Base-by-base conservation (phyloP, 1,140 invertebrate genomes). In the Bombus picipes region DNA sequence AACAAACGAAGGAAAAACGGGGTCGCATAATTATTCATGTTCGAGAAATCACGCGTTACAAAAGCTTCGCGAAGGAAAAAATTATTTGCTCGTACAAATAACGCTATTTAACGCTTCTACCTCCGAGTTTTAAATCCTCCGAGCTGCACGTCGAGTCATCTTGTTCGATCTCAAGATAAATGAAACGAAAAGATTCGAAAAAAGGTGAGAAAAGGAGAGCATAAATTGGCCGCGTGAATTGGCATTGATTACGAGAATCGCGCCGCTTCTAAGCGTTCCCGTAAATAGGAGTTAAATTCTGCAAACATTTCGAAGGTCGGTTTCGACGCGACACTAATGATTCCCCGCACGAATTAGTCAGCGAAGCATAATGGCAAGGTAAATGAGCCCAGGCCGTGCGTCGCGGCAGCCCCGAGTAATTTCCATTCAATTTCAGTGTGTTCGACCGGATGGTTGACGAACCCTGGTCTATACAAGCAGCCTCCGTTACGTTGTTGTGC, bases 231-330 rank as follows among this genome's bases (percentile, higher is more conserved):
- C 53, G 9, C 28, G 28, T 57, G 25, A 13, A 66, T 68, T 34
- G 25, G 2, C 39, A 53, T 53, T 18, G 73, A 68, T 83, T 66
- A 37, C 32, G 32, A 53, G 9, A 66, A 28, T 25, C 47, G 47
- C 47, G 18, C 47, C 18, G 47, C 47, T 6, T 53, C 72, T 66
- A 81, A 83, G 5, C 57, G 6, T n/a, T 76, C 62, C 57, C 32
- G 81, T 73, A 83, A 68, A 83, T 62, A 83, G 39, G n/a, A 53
- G 37, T 66, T 68, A 68, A 77, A 66, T 77, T 71, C 34, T 59
- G 28, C 65, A 83, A 83, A 78, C 43, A 68, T 76, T 78, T 66
- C 74, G 37, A 83, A 83, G 74, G 74, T 15, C 74, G 6, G 10
- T 34, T 53, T 32, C 75, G n/a, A 76, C 43, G 32, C 25, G 65